Evolutionary conservation across 30 jellyfish, hydroid and myxozoan genomes (phyloP).

Genomic region (Rhopilema esculentum): DNA sequence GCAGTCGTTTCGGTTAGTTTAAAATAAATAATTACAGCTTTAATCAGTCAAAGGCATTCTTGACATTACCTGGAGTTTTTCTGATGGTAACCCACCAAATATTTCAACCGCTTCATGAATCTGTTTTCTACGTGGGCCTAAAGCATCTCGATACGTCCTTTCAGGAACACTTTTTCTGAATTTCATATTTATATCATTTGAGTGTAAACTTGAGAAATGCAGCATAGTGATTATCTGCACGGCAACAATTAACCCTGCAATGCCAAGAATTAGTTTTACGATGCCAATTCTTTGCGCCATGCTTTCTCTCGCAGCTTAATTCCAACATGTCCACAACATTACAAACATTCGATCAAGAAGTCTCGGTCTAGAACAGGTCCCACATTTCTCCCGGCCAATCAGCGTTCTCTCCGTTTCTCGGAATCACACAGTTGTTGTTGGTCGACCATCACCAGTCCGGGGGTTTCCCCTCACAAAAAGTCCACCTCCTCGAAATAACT

Average conservation of each 20-base stretch:
- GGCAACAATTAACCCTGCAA: slow-evolving; percentile 81
- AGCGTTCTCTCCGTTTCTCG: slow-evolving; percentile 20
- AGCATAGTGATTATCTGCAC: slow-evolving; percentile 80
- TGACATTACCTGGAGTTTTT: slow-evolving; percentile 23
- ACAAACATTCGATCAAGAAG: slow-evolving; percentile 52
- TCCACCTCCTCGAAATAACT: too few species aligned
- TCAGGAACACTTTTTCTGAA: slow-evolving; percentile 51
- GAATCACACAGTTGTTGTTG: not conserved
- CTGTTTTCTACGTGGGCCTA: slow-evolving; percentile 45
- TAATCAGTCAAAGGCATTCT: not conserved
- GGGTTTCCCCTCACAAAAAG: not conserved
- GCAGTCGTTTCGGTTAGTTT: not conserved
- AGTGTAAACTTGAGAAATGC: slow-evolving; percentile 59
- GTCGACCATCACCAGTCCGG: not conserved
- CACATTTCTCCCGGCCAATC: slow-evolving; percentile 15
- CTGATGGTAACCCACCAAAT: slow-evolving; percentile 2
- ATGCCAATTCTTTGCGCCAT: slow-evolving; percentile 74
- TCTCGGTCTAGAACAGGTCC: slow-evolving; percentile 65
- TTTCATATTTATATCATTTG: slow-evolving; percentile 55
- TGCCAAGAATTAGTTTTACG: slow-evolving; percentile 69
- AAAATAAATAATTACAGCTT: not conserved
- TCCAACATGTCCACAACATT: slow-evolving; percentile 32
- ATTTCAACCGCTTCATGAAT: slow-evolving; percentile 18
- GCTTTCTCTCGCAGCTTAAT: not conserved
- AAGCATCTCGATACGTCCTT: not conserved